phyloP scores from a whole-genome alignment of 2,888 invertebrate genomes.

The Leptinotarsa haldemani region DNA sequence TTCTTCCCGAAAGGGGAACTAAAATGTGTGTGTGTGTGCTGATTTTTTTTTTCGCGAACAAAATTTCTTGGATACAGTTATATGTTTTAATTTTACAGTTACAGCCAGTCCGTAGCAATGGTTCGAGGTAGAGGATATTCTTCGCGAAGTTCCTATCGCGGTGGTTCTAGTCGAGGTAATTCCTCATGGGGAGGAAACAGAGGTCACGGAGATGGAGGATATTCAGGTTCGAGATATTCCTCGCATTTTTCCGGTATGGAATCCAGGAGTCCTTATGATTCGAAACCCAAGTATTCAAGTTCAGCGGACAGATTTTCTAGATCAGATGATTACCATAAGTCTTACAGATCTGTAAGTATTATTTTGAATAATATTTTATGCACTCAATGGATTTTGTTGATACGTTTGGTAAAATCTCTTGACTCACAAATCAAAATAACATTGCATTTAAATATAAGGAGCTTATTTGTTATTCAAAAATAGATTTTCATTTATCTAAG shows the following conservation, averaged over 20 bases:
- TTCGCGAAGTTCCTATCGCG: slow-evolving; percentile 54
- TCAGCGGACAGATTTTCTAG: slow-evolving; percentile 59
- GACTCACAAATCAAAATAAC: too few species aligned
- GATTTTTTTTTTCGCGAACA: too few species aligned
- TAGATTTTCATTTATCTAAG: too few species aligned
- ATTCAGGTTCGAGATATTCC: slow-evolving; percentile 44
- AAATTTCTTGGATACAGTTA: neutral
- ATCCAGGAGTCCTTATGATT: slow-evolving; percentile 55
- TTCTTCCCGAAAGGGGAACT: too few species aligned
- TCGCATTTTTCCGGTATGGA: slow-evolving; percentile 30
- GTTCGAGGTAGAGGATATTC: slow-evolving; percentile 57
- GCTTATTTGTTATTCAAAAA: too few species aligned
- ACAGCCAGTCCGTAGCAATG: slow-evolving; percentile 46
- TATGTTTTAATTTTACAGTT: neutral
- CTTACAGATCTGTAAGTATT: slow-evolving; percentile 60
- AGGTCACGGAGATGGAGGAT: slow-evolving; percentile 52
- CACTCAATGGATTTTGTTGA: too few species aligned
- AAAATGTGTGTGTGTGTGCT: too few species aligned
- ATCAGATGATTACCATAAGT: slow-evolving; percentile 60
- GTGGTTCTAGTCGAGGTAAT: slow-evolving; percentile 52
- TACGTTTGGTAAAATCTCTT: too few species aligned
- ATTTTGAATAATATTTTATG: too few species aligned
- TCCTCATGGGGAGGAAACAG: slow-evolving; percentile 55
- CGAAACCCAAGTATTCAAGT: slow-evolving; percentile 57
- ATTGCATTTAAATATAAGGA: too few species aligned